Conservation (phyloP, 2,888 invertebrate genomes). For the Pseudoips prasinana region DNA sequence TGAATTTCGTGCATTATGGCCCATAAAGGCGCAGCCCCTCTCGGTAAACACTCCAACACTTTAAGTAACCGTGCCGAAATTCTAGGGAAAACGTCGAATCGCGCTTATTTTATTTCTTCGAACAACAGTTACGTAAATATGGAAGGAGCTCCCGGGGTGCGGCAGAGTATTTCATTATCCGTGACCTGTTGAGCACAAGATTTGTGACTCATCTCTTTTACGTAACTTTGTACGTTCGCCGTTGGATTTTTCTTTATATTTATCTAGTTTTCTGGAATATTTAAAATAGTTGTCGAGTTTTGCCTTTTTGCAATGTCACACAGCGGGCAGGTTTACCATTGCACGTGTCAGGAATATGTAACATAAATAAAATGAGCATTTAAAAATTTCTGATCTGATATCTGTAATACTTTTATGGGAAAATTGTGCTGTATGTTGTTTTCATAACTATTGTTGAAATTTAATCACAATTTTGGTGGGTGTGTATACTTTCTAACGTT, state of each 20-base stretch:
- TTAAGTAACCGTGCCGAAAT: constrained; percentile 62
- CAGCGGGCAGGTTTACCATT: too few species aligned
- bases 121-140: constrained; percentile 73
- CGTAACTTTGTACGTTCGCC: constrained; percentile 44
- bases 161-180: constrained; percentile 71
- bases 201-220: constrained; percentile 65
- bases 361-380: too few species aligned
- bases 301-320: too few species aligned
- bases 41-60: constrained; percentile 63
- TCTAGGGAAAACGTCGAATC: constrained; percentile 58
- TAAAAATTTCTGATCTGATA: too few species aligned
- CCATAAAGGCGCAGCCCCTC: constrained; percentile 45
- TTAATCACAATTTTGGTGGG: too few species aligned
- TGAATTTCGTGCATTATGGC: constrained; percentile 71
- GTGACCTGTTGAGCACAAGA: constrained; percentile 76
- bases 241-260: constrained; percentile 35
- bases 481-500: too few species aligned
- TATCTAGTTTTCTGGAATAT: constrained; percentile 20
- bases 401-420: too few species aligned
- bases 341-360: too few species aligned
- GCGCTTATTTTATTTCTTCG: constrained; percentile 62
- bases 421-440: too few species aligned
- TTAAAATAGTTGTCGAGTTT: constrained; percentile 9
- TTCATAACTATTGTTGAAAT: too few species aligned
- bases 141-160: constrained; percentile 63